phyloP scores from a whole-genome alignment of 2,113 vertebrate genomes.

The Siniperca chuatsi region DNA sequence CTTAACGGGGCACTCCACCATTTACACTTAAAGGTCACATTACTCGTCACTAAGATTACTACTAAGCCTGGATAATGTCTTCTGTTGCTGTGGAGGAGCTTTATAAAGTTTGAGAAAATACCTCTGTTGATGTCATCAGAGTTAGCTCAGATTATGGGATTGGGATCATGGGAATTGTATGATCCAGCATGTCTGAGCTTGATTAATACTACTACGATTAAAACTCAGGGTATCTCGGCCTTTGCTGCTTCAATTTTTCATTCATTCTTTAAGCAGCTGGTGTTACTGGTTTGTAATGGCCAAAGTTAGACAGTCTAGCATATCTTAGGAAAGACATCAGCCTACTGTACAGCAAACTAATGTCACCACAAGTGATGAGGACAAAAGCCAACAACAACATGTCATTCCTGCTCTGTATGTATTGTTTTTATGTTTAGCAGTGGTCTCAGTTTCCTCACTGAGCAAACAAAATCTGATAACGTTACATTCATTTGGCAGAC shows the following conservation, averaged over 20 bases:
- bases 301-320: neutral
- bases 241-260: no score
- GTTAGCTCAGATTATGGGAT: neutral
- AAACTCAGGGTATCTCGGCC: no score
- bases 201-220: no score
- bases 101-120: neutral
- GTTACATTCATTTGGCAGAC: constrained; percentile 33
- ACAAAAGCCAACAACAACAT: constrained; percentile 45
- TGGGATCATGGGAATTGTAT: no score
- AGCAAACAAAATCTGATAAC: constrained; percentile 46
- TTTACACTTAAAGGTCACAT: neutral
- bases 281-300: neutral
- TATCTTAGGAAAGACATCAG: constrained; percentile 16
- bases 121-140: neutral
- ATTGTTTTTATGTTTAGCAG: constrained; percentile 38
- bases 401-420: constrained; percentile 36
- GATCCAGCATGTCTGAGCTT: no score
- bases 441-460: constrained; percentile 30
- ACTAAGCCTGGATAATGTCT: neutral
- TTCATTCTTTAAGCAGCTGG: neutral
- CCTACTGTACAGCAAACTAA: constrained; percentile 19
- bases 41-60: neutral
- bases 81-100: neutral
- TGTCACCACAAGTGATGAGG: neutral
- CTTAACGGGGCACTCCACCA: neutral